Evolutionary conservation across 2,888 invertebrate genomes (phyloP).

Genomic region (Linnaemya vulpina): DNA sequence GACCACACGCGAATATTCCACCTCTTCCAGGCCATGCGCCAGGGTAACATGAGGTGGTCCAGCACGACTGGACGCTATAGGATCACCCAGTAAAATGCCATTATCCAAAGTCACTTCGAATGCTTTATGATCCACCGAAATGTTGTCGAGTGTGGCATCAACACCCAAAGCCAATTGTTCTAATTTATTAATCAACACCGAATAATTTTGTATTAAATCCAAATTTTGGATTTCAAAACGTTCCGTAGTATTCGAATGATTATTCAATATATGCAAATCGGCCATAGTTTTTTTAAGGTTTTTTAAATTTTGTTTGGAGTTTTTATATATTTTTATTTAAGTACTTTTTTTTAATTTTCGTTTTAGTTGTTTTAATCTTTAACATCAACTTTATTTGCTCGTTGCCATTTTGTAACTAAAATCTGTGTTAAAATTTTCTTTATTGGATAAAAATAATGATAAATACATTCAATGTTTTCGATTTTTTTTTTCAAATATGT

Average conservation of each 20-base stretch:
- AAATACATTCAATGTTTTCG: slow-evolving; percentile 41
- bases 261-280: slow-evolving; percentile 71
- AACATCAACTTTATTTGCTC: slow-evolving; percentile 70
- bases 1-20: slow-evolving; percentile 84
- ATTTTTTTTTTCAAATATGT: not conserved
- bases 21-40: slow-evolving; percentile 79
- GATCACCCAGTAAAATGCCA: slow-evolving; percentile 75
- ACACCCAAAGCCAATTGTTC: slow-evolving; percentile 80
- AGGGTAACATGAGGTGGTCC: slow-evolving; percentile 75
- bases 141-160: slow-evolving; percentile 79
- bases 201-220: slow-evolving; percentile 80
- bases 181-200: slow-evolving; percentile 80
- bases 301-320: slow-evolving; percentile 34
- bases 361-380: slow-evolving; percentile 10
- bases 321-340: slow-evolving; percentile 45
- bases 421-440: slow-evolving; percentile 35
- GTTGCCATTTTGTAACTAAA: slow-evolving; percentile 79
- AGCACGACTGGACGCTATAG: slow-evolving; percentile 75
- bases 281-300: slow-evolving; percentile 73
- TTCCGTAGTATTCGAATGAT: slow-evolving; percentile 68
- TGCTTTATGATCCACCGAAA: slow-evolving; percentile 79
- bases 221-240: slow-evolving; percentile 78
- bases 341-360: slow-evolving; percentile 30
- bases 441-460: slow-evolving; percentile 21
- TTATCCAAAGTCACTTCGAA: slow-evolving; percentile 76